Base-by-base conservation (phyloP, 2,888 invertebrate species). In the Gryllus longicercus region DNA sequence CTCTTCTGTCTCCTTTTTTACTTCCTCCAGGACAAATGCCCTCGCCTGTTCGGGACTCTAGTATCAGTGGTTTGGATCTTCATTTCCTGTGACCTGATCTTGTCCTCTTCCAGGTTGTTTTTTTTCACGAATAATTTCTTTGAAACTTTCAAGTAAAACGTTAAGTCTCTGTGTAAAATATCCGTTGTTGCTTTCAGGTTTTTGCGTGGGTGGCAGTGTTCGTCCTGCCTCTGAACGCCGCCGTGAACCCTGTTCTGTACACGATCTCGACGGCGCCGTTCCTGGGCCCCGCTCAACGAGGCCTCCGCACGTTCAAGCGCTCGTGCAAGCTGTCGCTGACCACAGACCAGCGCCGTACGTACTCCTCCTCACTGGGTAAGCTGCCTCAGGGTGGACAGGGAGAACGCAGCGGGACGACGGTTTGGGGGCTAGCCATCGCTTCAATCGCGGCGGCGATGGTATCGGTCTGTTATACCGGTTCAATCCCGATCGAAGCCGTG, bases 171-270 rank as follows among this genome's bases (percentile, higher is more conserved):
- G 2, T 76, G n/a, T n/a, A n/a, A n/a, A 16, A 14, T n/a, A 5
- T 1, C 3, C 8, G 21, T 75, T 38, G 38, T 38, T 38, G 25
- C 2, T 74, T 76, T n/a, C 82, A 87, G 86, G 86, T 86, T 49
- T 87, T 86, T 82, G 89, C 89, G 0, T 89, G 89, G 89, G 86
- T 89, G 3, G 89, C 89, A 0, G 89, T 89, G 23, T 89, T 89
- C 83, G 86, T 89, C 1, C 84, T 89, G 50, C 89, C 89, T 0
- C 84, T 89, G 75, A 89, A 89, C 84, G 88, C 89, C 0, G 89
- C 89, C 50, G 85, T 89, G 75, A 89, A 89, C 83, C 89, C 89
- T 0, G 85, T 89, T 3, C 85, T 89, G 25, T 89, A 89, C 84
- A 89, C 89, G 1, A 84, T 89, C 18, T 86, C 86, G 11, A 86